A percentile compares a stretch with the other conserved stretches of the same genome.
These are phyloP conservation scores for Euclidia mi DNA, from an alignment of 2,888 invertebrate species.

Conservation along the genomic window DNA sequence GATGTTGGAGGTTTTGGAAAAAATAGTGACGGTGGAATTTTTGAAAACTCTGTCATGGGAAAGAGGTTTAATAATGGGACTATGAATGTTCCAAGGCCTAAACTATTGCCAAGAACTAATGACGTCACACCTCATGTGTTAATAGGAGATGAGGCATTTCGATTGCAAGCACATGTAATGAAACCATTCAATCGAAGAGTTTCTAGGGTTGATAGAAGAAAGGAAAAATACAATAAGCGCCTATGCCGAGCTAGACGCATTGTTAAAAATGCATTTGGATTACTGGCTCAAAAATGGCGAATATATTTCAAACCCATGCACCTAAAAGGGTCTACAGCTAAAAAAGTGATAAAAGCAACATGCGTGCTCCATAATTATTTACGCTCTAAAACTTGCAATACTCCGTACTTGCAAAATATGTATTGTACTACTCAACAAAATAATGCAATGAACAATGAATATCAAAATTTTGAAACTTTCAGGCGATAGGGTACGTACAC, in stretches of 20 bases:
- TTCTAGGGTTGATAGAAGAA: no score
- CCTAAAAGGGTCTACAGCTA: conserved; percentile 8
- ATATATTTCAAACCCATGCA: conserved; percentile 13
- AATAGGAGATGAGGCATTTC: no score
- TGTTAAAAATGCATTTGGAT: no score
- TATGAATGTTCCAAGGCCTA: conserved; percentile 5
- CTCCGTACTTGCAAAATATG: conserved; percentile 6
- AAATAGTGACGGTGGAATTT: conserved; percentile 43
- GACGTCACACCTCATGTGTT: no score
- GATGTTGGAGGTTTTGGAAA: conserved; percentile 41
- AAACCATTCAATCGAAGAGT: no score
- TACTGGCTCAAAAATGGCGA: no score
- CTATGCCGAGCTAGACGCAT: no score
- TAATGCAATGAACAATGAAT: conserved; percentile 6
- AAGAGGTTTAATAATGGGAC: conserved; percentile 19
- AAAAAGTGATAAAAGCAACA: conserved; percentile 9
- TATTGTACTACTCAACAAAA: conserved; percentile 5
- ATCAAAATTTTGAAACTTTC: conserved; percentile 7
- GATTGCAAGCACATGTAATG: no score
- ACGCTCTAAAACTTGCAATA: conserved; percentile 7
- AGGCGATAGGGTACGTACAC: conserved; percentile 5
- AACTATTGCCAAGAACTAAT: no score
- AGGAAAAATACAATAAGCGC: no score
- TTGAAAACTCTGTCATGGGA: conserved; percentile 37
- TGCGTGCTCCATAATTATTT: conserved; percentile 7